phyloP scores from a whole-genome alignment of 2,113 vertebrate genomes.

The Monarcha castaneiventris region DNA sequence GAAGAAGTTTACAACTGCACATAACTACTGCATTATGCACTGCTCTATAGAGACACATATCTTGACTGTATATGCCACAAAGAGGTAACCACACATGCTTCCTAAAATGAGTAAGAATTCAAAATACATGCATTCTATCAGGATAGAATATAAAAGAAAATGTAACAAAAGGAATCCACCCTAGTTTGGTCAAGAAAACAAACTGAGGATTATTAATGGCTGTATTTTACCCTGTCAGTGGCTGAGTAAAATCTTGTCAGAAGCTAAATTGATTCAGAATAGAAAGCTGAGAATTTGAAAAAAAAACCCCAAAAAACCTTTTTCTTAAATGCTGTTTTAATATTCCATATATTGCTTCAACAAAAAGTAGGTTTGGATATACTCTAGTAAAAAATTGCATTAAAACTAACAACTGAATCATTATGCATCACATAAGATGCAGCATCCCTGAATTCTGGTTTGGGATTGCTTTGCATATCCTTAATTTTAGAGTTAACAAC shows the following conservation, averaged over 20 bases:
- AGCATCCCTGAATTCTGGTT: not conserved
- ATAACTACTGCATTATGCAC: not conserved
- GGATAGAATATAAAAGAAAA: not conserved
- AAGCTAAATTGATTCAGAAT: not conserved
- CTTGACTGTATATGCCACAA: not conserved
- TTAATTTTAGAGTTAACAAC: slow-evolving; percentile 24
- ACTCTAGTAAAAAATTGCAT: not conserved
- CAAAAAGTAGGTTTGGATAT: not conserved
- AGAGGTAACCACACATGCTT: not conserved
- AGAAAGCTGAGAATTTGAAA: not conserved
- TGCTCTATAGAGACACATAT: not conserved
- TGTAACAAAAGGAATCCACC: not conserved
- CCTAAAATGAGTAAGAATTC: not conserved
- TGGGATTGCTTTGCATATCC: not conserved
- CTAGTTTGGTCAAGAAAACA: not conserved
- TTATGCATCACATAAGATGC: not conserved
- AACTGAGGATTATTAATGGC: not conserved
- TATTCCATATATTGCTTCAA: not conserved
- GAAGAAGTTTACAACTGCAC: not conserved
- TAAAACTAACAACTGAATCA: not conserved
- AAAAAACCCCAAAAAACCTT: not conserved
- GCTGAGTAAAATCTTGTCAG: not conserved
- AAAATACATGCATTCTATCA: not conserved
- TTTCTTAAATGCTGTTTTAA: not conserved
- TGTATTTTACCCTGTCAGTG: not conserved